Evolutionary conservation across 2,797 vertebrate genomes (phyloP).

Genomic region (Pristis pectinata): DNA sequence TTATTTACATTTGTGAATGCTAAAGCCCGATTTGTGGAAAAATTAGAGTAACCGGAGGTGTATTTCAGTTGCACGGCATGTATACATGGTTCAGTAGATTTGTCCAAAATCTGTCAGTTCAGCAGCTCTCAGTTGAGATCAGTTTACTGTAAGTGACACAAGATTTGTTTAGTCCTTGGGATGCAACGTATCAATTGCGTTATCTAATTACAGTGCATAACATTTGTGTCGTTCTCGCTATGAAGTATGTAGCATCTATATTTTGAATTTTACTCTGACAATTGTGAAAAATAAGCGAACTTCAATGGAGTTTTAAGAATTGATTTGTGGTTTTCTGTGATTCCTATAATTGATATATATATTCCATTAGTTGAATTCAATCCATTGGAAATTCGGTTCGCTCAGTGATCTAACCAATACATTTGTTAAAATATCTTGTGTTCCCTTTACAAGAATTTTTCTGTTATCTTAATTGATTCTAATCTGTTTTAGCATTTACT

Average conservation of each 20-base stretch:
- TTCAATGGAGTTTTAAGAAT: too few species aligned
- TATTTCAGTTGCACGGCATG: not conserved
- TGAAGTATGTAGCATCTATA: not conserved
- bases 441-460: not conserved
- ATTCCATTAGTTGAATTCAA: not conserved
- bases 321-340: too few species aligned
- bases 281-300: not conserved
- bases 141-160: not conserved
- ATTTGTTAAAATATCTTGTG: not conserved
- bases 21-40: not conserved
- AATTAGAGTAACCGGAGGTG: not conserved
- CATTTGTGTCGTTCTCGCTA: not conserved
- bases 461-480: not conserved
- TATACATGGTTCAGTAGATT: not conserved
- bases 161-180: not conserved
- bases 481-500: not conserved
- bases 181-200: not conserved
- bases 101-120: not conserved
- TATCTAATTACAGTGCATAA: not conserved
- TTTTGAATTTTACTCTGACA: not conserved
- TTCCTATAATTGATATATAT: too few species aligned
- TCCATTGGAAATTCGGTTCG: not conserved
- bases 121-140: not conserved
- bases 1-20: too few species aligned
- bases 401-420: not conserved